Conservation (phyloP, 2,888 invertebrate genomes). For the Xylota sylvarum region DNA sequence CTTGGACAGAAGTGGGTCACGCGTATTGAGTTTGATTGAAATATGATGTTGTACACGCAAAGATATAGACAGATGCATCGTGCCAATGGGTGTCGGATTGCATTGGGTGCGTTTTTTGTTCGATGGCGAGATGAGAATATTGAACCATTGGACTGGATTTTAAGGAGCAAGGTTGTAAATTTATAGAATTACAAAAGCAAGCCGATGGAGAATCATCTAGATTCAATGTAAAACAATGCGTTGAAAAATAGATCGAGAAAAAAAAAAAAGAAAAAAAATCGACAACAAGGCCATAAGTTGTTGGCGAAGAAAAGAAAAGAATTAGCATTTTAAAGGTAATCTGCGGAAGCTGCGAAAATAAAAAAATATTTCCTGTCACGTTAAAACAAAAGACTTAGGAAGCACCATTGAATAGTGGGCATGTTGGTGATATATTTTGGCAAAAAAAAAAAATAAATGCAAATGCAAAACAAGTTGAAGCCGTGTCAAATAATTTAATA, state of each 20-base stretch:
- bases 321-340: constrained; percentile 32
- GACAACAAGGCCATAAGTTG: constrained; percentile 25
- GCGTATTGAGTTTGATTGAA: constrained; percentile 67
- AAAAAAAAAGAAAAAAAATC: constrained; percentile 17
- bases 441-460: constrained; percentile 10
- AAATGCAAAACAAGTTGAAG: background rate
- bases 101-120: constrained; percentile 46
- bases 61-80: background rate
- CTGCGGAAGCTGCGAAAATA: constrained; percentile 27
- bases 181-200: constrained; percentile 41
- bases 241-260: background rate
- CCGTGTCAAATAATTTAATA: constrained; percentile 38
- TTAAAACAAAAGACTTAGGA: constrained; percentile 20
- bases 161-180: constrained; percentile 45
- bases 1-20: constrained; percentile 69
- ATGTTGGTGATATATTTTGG: background rate
- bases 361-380: background rate
- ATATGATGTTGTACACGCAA: constrained; percentile 49
- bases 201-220: constrained; percentile 12
- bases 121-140: constrained; percentile 41
- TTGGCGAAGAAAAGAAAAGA: constrained; percentile 5
- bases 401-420: constrained; percentile 6
- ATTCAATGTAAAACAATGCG: constrained; percentile 10
- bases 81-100: constrained; percentile 41
- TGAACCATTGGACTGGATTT: constrained; percentile 47